These are phyloP conservation scores for Epizoanthus illoricatus DNA, from an alignment of 92 coral and sea anemone species.

Conservation along the genomic window DNA sequence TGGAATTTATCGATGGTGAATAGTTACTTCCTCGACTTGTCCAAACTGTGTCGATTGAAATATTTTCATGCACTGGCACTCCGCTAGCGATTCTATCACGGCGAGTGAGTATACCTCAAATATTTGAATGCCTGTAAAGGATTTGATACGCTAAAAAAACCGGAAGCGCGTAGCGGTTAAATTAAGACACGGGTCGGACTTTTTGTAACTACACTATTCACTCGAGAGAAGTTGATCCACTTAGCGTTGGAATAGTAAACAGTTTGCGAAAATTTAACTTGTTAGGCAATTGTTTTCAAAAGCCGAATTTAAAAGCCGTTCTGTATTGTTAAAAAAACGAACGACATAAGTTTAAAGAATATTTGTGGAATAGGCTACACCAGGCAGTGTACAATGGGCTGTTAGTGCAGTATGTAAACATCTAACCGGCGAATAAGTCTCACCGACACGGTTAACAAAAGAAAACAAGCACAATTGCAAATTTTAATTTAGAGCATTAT, in stretches of 20 bases:
- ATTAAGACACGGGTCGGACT: conserved; percentile 10
- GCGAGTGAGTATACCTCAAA: not conserved
- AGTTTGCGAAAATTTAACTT: not conserved
- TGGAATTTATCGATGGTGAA: conserved; percentile 46
- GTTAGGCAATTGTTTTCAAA: not conserved
- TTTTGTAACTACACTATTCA: no score
- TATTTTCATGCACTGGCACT: no score
- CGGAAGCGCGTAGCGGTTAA: conserved; percentile 18
- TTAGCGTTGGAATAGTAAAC: no score
- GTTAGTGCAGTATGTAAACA: not conserved
- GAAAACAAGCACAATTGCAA: conserved; percentile 24
- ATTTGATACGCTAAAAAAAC: not conserved
- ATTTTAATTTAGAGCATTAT: conserved; percentile 28
- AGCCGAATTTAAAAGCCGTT: conserved; percentile 22
- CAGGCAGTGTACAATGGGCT: not conserved
- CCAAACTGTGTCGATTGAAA: no score
- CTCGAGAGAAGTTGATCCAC: no score
- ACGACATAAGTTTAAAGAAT: no score
- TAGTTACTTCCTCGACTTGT: not conserved
- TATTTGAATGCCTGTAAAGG: not conserved
- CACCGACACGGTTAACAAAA: not conserved
- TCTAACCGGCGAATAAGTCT: conserved; percentile 12
- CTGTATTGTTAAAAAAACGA: no score
- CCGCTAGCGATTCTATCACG: not conserved
- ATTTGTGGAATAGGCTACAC: no score